Conservation (phyloP, 2,797 vertebrate species). For the Acanthopagrus latus region DNA sequence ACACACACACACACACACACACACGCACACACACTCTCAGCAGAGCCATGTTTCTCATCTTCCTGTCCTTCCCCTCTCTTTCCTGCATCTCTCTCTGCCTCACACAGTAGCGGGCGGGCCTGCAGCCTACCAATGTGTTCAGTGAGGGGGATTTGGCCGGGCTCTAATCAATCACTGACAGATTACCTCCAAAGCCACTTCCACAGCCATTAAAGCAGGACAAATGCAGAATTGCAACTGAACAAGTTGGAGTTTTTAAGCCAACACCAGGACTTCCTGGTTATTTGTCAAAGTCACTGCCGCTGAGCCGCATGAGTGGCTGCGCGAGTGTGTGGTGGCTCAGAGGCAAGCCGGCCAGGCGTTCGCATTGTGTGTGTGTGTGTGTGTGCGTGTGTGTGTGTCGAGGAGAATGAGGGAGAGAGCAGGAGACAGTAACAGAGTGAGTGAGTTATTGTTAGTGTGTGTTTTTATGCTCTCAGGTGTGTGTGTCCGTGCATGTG, state of each 20-base stretch:
- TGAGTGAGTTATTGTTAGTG: slow-evolving; percentile 76
- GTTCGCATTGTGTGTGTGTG: slow-evolving; percentile 47
- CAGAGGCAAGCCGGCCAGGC: slow-evolving; percentile 84
- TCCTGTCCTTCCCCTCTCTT: slow-evolving; percentile 17
- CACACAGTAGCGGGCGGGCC: slow-evolving; percentile 84
- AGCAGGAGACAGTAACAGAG: slow-evolving; percentile 73
- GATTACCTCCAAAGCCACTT: slow-evolving; percentile 99
- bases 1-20: slow-evolving; percentile 11
- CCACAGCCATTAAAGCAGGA: slow-evolving; percentile 98
- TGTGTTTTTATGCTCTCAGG: slow-evolving; percentile 66
- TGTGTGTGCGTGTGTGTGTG: slow-evolving; percentile 67
- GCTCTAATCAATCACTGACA: slow-evolving; percentile 99
- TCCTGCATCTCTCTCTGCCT: slow-evolving; percentile 46
- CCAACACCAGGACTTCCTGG: slow-evolving; percentile 98
- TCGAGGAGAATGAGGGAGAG: slow-evolving; percentile 75
- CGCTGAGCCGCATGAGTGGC: slow-evolving; percentile 95
- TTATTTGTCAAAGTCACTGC: slow-evolving; percentile 99
- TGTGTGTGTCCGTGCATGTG: slow-evolving; percentile 44
- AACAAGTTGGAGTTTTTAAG: slow-evolving; percentile 99
- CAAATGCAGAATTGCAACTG: slow-evolving; percentile 99
- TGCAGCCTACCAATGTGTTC: slow-evolving; percentile 85
- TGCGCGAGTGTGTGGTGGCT: slow-evolving; percentile 73
- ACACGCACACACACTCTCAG: slow-evolving; percentile 5
- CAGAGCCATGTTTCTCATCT: slow-evolving; percentile 33
- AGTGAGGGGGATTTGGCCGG: slow-evolving; percentile 85